Conservation (phyloP, 2,797 vertebrate species). For the Pygocentrus nattereri region DNA sequence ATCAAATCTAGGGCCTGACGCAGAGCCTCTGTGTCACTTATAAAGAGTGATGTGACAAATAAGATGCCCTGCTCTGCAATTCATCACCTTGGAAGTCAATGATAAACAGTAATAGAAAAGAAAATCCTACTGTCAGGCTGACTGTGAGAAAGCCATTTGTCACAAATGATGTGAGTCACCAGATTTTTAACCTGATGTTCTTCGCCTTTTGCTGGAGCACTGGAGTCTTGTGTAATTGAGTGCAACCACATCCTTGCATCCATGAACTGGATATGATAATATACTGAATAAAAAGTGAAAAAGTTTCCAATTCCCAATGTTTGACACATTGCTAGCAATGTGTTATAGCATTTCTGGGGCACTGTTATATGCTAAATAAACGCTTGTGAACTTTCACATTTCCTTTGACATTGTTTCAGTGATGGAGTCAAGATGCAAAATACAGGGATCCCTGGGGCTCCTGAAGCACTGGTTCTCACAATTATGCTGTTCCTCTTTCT, state of each 20-base stretch:
- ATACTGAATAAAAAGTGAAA: background rate
- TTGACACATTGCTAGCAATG: background rate
- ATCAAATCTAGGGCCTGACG: constrained; percentile 54
- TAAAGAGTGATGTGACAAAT: constrained; percentile 61
- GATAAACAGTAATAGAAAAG: constrained; percentile 69
- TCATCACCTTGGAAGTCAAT: constrained; percentile 69
- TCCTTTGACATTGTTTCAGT: background rate
- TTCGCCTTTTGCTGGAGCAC: constrained; percentile 10
- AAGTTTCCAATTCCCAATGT: background rate
- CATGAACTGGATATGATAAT: background rate
- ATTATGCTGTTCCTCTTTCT: background rate
- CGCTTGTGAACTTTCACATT: background rate
- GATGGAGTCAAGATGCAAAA: background rate
- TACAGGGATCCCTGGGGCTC: background rate
- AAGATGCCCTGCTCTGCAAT: constrained; percentile 68
- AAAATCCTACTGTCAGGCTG: constrained; percentile 63
- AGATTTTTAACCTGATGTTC: constrained; percentile 51
- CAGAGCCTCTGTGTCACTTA: constrained; percentile 68
- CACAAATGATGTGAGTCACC: constrained; percentile 61
- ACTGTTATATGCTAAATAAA: background rate
- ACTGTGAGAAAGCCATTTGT: constrained; percentile 63
- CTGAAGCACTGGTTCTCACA: background rate
- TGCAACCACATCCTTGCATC: background rate
- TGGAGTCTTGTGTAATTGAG: constrained; percentile 1
- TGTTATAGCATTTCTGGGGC: background rate